These are phyloP conservation scores for Dromaius novaehollandiae DNA, from an alignment of 2,113 vertebrate species.

Conservation along the genomic window DNA sequence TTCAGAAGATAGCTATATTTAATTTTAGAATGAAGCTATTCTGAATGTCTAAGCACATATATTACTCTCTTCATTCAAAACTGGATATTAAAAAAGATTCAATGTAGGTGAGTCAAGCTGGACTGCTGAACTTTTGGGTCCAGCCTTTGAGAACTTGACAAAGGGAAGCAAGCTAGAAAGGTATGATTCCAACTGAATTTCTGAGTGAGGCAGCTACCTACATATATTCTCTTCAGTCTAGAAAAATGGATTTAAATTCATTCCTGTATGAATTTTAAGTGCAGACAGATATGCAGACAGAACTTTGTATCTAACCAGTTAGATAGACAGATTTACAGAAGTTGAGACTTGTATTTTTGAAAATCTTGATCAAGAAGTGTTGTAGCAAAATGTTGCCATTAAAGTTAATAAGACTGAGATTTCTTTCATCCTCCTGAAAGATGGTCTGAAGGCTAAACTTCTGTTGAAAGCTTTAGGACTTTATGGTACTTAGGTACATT, in stretches of 20 bases:
- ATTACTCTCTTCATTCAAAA: background rate
- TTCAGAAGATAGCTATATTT: slow-evolving; percentile 1
- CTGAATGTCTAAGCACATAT: background rate
- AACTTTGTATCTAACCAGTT: background rate
- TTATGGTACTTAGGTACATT: background rate
- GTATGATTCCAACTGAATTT: background rate
- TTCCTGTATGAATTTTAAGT: background rate
- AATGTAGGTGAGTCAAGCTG: background rate
- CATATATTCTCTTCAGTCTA: background rate
- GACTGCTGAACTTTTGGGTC: background rate
- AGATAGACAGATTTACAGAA: background rate
- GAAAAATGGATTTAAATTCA: background rate
- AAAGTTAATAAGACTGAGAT: background rate
- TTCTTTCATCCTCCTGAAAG: background rate
- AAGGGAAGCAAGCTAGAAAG: background rate
- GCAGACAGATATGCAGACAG: background rate
- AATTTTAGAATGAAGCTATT: slow-evolving; percentile 14
- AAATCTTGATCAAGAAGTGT: background rate
- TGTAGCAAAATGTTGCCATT: background rate
- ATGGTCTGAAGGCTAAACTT: background rate
- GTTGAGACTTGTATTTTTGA: background rate
- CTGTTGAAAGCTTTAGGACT: background rate
- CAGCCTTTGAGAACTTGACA: background rate
- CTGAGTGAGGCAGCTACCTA: background rate
- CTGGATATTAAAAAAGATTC: background rate